phyloP scores from a whole-genome alignment of 2,888 invertebrate genomes.

The Himalopsyche kuldschensis region DNA sequence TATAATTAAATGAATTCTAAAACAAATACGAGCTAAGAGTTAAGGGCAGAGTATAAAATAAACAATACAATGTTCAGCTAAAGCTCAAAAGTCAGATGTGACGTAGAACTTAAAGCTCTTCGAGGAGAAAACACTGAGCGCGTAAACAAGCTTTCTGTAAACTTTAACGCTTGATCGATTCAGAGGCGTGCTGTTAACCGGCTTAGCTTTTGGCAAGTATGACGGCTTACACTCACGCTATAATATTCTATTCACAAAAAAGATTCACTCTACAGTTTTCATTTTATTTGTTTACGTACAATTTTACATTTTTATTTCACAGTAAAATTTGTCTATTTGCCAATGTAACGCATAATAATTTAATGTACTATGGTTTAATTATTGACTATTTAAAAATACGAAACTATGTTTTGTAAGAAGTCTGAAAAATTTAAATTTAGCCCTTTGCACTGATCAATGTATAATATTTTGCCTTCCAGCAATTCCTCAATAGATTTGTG shows the following conservation, averaged over 20 bases:
- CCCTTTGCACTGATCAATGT: too few species aligned
- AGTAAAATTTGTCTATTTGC: too few species aligned
- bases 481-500: too few species aligned
- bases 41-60: neutral
- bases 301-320: too few species aligned
- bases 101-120: neutral
- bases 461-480: too few species aligned
- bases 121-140: neutral
- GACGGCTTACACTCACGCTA: neutral
- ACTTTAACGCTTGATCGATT: neutral
- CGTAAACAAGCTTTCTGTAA: neutral
- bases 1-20: neutral
- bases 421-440: too few species aligned
- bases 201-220: neutral
- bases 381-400: too few species aligned
- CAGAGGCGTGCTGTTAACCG: neutral
- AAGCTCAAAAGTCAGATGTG: slow-evolving; percentile 1
- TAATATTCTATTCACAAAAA: neutral
- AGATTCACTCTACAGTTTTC: too few species aligned
- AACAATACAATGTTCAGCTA: neutral
- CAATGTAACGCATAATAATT: too few species aligned
- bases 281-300: too few species aligned
- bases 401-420: too few species aligned
- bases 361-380: too few species aligned
- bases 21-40: neutral